Evolutionary conservation across 2,113 vertebrate species (phyloP), one percentile per base, ranked within the genome.

Genomic region (Podarcis raffonei): DNA sequence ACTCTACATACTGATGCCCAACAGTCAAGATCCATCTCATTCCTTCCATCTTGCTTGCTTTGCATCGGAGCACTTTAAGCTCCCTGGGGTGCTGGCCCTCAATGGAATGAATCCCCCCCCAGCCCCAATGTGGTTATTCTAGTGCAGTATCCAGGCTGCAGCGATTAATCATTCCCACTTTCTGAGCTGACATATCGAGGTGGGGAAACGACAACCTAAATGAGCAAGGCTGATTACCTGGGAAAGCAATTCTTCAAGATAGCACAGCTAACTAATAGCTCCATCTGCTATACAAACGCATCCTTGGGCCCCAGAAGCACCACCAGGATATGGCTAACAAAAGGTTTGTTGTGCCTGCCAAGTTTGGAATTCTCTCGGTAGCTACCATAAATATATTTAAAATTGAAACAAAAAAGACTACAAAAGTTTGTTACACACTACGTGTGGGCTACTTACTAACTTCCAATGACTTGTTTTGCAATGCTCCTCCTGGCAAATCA

Each of bases 141-240:
- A 91, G 95, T 39, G 94, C 95, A 76, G 91, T 93, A 96, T 95
- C 97, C 96, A 88, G 94, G 94, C 94, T 32, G 66, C 93, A 90
- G 95, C 20, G 75, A 97, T 97, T 96, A 96, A 98, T 97, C 97
- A 97, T 96, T 93, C 93, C 92, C 59, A 94, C 95, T 96, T 96
- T 97, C 95, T 48, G 75, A 90, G 92, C 94, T 96, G 97, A 96
- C 97, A 96, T 85, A 91, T 90, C 80, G 93, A 95, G 96, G 96
- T 95, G 94, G 96, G 96, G 94, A 96, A 97, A 96, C 94, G 94
- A 97, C 95, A 96, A 95, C 96, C 96, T 95, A 97, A 98, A 97
- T 96, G 96, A 97, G 97, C 96, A 95, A 94, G 96, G 97, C 97
- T 97, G 96, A 98, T 98, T 98, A 98, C 97, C 97, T 98, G 97